Evolutionary conservation across 2,888 invertebrate species (phyloP).

Genomic region (Conchocele bisecta): DNA sequence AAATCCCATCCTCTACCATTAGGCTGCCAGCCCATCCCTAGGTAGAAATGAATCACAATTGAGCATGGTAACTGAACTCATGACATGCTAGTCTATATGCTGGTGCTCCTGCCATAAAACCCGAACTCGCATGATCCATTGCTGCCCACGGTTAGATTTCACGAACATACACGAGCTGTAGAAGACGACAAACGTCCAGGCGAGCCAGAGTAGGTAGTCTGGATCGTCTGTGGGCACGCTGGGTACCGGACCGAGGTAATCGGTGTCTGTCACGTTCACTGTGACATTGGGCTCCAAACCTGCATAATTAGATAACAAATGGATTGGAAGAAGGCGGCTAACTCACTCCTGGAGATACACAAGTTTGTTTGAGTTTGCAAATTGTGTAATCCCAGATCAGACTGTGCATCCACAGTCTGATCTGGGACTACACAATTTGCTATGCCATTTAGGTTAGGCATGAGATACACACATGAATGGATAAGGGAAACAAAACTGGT

Average conservation of each 20-base stretch:
- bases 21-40: background rate
- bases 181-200: conserved; percentile 92
- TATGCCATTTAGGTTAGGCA: too few species aligned
- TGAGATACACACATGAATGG: too few species aligned
- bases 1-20: too few species aligned
- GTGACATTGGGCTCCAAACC: conserved; percentile 71
- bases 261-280: conserved; percentile 71
- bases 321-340: too few species aligned
- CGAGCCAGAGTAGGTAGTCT: conserved; percentile 91
- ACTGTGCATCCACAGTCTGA: too few species aligned
- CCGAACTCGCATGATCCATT: conserved; percentile 70
- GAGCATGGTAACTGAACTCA: background rate
- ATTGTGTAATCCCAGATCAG: too few species aligned
- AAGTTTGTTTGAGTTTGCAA: too few species aligned
- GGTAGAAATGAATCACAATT: too few species aligned
- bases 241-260: conserved; percentile 88
- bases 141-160: conserved; percentile 71
- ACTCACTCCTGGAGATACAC: too few species aligned
- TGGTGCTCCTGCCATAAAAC: conserved; percentile 78
- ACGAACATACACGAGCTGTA: conserved; percentile 72
- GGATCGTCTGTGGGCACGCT: conserved; percentile 90
- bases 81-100: conserved; percentile 73
- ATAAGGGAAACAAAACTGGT: too few species aligned
- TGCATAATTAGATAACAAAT: conserved; percentile 35
- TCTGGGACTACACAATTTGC: too few species aligned